Base-by-base conservation (phyloP, 2,888 invertebrate genomes). In the Hetaerina titia region DNA sequence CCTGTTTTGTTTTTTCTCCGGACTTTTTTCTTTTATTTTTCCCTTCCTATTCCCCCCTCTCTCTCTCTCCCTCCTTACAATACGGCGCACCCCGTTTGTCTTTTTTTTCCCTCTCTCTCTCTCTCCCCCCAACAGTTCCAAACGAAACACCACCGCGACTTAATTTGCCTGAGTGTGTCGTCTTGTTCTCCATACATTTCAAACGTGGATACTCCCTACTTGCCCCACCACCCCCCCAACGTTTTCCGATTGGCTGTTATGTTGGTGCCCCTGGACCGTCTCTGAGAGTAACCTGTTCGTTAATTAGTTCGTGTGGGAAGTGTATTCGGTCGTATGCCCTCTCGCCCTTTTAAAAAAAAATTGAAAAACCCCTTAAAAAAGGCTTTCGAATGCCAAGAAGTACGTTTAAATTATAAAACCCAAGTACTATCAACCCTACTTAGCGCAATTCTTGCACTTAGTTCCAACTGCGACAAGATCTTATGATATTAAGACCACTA, bases 141-240 rank as follows among this genome's bases (percentile, higher is more conserved):
- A n/a, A 57, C 57, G 13, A 57, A 89, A 56, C 22, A 89, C 22
- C 31, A 22, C 31, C 22, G 92, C 63, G 92, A 81, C 56, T 94
- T 69, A 74, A 81, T 94, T 69, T 94, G 56, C 81, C 9, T 94
- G 94, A 94, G 81, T 74, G 64, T 25, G 94, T 69, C 94, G 69
- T 5, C n/a, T n/a, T 15, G 22, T 69, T n/a, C n/a, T n/a, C n/a
- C n/a, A n/a, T n/a, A n/a, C 69, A 0, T n/a, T 69, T n/a, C n/a
- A 19, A 22, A 19, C 13, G 22, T 11, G 22, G 19, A 19, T 1
- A 7, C n/a, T 13, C n/a, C 69, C n/a, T n/a, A 0, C 69, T 69
- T n/a, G n/a, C n/a, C 11, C 15, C 69, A 22, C 69, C 13, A 19
- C n/a, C 8, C 13, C 69, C 13, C 69, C 15, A 19, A 22, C 69